These are phyloP conservation scores for Psylliodes chrysocephalus DNA, from an alignment of 2,888 invertebrate genomes.

Conservation along the genomic window DNA sequence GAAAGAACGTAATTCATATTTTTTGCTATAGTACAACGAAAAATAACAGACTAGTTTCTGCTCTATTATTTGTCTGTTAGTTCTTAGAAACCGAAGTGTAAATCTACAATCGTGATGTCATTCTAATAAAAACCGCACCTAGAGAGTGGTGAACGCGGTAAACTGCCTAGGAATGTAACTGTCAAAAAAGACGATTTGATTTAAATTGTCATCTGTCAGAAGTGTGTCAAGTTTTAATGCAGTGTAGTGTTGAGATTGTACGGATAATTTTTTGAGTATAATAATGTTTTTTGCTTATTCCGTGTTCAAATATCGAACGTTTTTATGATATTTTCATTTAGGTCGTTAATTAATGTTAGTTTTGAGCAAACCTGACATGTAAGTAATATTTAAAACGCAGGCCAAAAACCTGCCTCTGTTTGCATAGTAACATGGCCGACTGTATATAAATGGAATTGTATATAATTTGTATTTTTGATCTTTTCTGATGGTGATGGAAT, in stretches of 20 bases:
- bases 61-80: too few relatives aligned
- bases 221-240: slow-evolving; percentile 28
- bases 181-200: slow-evolving; percentile 1
- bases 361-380: slow-evolving; percentile 33
- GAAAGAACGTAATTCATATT: too few relatives aligned
- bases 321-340: slow-evolving; percentile 24
- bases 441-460: slow-evolving; percentile 24
- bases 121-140: not conserved
- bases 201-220: slow-evolving; percentile 18
- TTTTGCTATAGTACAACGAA: too few relatives aligned
- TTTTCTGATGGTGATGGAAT: slow-evolving; percentile 42
- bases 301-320: slow-evolving; percentile 22
- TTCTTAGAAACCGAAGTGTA: too few relatives aligned
- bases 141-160: not conserved
- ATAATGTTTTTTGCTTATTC: slow-evolving; percentile 28
- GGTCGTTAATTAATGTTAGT: slow-evolving; percentile 30
- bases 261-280: slow-evolving; percentile 25
- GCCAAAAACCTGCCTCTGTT: slow-evolving; percentile 24
- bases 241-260: slow-evolving; percentile 24
- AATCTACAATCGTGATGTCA: not conserved
- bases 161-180: not conserved
- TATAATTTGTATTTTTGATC: slow-evolving; percentile 20
- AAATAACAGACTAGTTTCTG: too few relatives aligned
- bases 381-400: slow-evolving; percentile 28
- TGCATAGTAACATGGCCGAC: slow-evolving; percentile 33